A percentile compares a stretch with the other conserved stretches of the same genome.
phyloP scores from a whole-genome alignment of 2,113 vertebrate species.

The Mellivora capensis region DNA sequence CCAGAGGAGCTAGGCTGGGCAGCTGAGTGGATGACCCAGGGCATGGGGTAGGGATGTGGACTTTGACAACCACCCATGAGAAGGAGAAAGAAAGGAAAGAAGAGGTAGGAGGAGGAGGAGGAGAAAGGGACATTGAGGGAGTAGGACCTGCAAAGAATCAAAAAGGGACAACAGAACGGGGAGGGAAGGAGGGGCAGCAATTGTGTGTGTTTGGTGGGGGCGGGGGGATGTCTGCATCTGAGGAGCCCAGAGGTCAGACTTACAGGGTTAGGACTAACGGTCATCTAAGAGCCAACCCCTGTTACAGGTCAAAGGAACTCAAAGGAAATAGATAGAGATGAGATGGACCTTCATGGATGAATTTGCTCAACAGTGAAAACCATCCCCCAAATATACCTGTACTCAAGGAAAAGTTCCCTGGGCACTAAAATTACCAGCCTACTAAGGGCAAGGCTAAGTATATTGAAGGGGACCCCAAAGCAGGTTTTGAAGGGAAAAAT shows the following conservation, averaged over 20 bases:
- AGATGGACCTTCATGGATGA: neutral
- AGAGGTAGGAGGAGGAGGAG: no score
- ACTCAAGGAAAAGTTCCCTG: neutral
- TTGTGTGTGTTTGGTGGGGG: no score
- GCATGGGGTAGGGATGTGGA: neutral
- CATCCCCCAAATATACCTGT: neutral
- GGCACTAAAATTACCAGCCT: neutral
- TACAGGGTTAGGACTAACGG: neutral
- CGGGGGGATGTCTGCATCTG: no score
- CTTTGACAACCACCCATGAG: neutral
- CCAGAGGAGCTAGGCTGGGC: neutral
- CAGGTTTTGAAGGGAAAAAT: neutral
- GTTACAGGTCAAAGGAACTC: neutral
- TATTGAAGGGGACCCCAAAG: neutral
- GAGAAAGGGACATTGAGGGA: neutral
- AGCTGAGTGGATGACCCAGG: neutral
- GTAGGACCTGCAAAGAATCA: neutral
- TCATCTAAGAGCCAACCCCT: neutral
- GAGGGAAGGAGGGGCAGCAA: neutral
- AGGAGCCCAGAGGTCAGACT: neutral
- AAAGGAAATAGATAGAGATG: neutral
- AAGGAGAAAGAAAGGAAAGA: neutral
- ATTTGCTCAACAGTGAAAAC: neutral
- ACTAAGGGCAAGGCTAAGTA: fast-evolving
- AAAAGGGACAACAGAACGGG: neutral